Evolutionary conservation across 2,888 invertebrate species (phyloP), one percentile per base, ranked within the genome.

Genomic region (Pyralis farinalis): DNA sequence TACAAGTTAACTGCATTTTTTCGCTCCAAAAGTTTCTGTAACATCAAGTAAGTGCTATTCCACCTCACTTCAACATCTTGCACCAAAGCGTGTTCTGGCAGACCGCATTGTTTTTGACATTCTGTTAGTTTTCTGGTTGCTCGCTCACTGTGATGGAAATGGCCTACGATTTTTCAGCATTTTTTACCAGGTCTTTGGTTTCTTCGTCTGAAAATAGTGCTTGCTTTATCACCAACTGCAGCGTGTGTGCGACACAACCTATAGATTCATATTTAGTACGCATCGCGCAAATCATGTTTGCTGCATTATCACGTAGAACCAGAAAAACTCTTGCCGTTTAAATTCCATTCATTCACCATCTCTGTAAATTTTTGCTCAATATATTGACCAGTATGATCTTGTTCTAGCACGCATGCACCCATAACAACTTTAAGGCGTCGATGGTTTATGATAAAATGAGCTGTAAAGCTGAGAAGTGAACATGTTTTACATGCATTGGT

Each of bases 51-150:
- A 4, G 38, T 38, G 39, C 43, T 48, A 31, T 45, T 45, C 43
- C 43, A 42, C 11, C 49, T 44, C 31, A 44, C 45, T 25, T 54
- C 50, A 38, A 49, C 46, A 36, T 51, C 51, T 45, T 52, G 47
- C 29, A 49, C 40, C 34, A 49, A 42, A 9, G 44, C 42, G 43
- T 49, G 49, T 33, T 44, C 43, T 36, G 49, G 49, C 43, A 52
- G 43, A 31, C 42, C 43, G 37, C 44, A 49, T 46, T 43, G 40
- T 42, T 50, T 43, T 50, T 48, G 48, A 42, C 43, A 51, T 41
- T 47, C 43, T 11, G 39, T 43, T 41, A 40, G 4, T 47, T 49
- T 44, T 40, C 51, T 48, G 39, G 34, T 37, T 43, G 46, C 40
- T 43, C 42, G 46, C 39, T 48, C 43, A 41, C 43, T 41, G 20